Conservation (phyloP, 2,797 vertebrate genomes). For the Atherinosoma microstoma region DNA sequence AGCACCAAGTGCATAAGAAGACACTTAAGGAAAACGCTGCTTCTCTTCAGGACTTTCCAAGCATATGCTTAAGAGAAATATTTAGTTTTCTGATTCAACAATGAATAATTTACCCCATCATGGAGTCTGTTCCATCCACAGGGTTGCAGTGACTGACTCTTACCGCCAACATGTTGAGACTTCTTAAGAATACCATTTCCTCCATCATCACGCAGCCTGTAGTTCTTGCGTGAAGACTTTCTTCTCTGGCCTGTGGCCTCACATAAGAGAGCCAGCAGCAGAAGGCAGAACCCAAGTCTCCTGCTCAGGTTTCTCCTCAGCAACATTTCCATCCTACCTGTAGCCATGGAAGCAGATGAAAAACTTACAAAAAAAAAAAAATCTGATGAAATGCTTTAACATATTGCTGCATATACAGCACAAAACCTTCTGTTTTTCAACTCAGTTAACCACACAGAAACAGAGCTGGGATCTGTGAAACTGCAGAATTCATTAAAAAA, state of each 20-base stretch:
- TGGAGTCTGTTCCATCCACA: neutral
- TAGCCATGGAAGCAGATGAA: conserved; percentile 11
- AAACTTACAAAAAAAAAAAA: neutral
- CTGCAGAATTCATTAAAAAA: neutral
- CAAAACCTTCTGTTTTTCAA: neutral
- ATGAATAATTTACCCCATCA: neutral
- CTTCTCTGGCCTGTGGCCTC: conserved; percentile 79
- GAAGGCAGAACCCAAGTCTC: conserved; percentile 72
- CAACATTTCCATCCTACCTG: conserved; percentile 66
- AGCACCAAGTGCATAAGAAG: neutral
- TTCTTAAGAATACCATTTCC: conserved; percentile 64
- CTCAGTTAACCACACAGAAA: conserved; percentile 14
- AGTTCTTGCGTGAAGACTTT: conserved; percentile 73
- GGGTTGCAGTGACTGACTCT: conserved; percentile 6
- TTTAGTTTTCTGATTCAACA: too few relatives aligned
- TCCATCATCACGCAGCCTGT: conserved; percentile 67
- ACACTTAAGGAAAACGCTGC: neutral
- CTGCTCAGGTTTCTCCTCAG: conserved; percentile 81
- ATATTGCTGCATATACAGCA: neutral
- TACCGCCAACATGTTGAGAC: conserved; percentile 25
- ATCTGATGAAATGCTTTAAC: neutral
- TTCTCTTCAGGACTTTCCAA: too few relatives aligned
- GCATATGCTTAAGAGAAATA: too few relatives aligned
- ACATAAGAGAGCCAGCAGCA: conserved; percentile 77
- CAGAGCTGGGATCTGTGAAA: neutral